Percentiles rank a stretch among this genome's conserved stretches.
phyloP scores from a whole-genome alignment of 2,113 vertebrate genomes.

The Sander vitreus region DNA sequence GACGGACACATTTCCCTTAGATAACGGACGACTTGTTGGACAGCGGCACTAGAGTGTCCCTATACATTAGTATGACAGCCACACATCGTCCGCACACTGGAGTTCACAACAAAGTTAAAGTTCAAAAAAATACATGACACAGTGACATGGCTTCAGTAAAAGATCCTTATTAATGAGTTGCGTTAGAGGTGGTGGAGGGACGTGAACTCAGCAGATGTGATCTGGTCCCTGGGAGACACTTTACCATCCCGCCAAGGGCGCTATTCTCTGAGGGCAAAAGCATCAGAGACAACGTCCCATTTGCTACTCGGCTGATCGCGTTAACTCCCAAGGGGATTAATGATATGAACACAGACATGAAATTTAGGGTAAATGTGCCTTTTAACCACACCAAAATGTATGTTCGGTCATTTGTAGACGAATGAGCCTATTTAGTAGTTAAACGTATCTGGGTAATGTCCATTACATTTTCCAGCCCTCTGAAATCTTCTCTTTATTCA shows the following conservation, averaged over 20 bases:
- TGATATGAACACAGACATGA: conserved; percentile 51
- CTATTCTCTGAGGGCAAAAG: conserved; percentile 55
- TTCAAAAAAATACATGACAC: conserved; percentile 44
- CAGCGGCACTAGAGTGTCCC: conserved; percentile 81
- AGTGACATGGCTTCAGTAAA: conserved; percentile 24
- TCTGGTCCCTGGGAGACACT: conserved; percentile 60
- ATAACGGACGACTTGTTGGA: conserved; percentile 90
- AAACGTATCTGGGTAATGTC: not conserved
- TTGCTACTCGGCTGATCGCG: conserved; percentile 50
- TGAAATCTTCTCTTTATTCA: conserved; percentile 9
- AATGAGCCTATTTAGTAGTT: conserved; percentile 33
- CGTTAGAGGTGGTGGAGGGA: conserved; percentile 55
- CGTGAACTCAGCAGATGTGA: conserved; percentile 69
- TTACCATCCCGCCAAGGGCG: conserved; percentile 22
- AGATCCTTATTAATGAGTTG: conserved; percentile 52
- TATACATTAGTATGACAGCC: conserved; percentile 63
- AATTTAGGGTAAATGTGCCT: conserved; percentile 42
- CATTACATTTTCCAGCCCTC: conserved; percentile 21
- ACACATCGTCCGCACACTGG: conserved; percentile 36
- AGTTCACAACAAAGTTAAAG: conserved; percentile 64
- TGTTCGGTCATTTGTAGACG: conserved; percentile 29
- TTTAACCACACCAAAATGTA: conserved; percentile 53
- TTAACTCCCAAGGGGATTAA: conserved; percentile 56
- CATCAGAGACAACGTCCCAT: conserved; percentile 60
- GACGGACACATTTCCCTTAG: conserved; percentile 92